These are phyloP conservation scores for Brachyalestes nurse DNA, from an alignment of 2,797 vertebrate genomes.

Conservation along the genomic window DNA sequence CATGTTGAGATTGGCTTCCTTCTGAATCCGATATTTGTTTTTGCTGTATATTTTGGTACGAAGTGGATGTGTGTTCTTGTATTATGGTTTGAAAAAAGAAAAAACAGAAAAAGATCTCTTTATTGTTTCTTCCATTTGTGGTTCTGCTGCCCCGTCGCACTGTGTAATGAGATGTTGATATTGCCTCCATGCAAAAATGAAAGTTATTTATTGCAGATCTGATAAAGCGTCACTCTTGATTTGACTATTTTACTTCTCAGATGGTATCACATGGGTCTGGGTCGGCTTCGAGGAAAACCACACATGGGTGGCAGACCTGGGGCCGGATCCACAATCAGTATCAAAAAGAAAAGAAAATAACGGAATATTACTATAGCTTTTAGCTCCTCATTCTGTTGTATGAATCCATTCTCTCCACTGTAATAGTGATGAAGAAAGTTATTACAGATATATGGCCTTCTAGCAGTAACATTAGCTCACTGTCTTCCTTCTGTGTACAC, in stretches of 20 bases:
- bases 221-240: conserved; percentile 80
- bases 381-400: too few species aligned
- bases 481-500: too few species aligned
- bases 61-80: conserved; percentile 67
- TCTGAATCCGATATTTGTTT: conserved; percentile 73
- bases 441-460: too few species aligned
- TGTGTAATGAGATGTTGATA: conserved; percentile 88
- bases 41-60: conserved; percentile 87
- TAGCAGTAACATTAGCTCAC: too few species aligned
- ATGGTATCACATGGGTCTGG: conserved; percentile 58
- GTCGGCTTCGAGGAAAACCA: conserved; percentile 33
- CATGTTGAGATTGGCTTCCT: conserved; percentile 77
- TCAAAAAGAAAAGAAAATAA: not conserved
- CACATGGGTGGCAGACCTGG: conserved; percentile 16
- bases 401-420: too few species aligned
- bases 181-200: conserved; percentile 87
- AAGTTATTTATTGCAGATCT: conserved; percentile 86
- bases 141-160: conserved; percentile 85
- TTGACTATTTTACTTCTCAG: conserved; percentile 67
- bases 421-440: too few species aligned
- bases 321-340: not conserved
- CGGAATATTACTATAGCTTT: too few species aligned
- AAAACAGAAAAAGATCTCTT: conserved; percentile 41
- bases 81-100: conserved; percentile 71
- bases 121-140: conserved; percentile 83